Percentiles rank a stretch among this genome's conserved stretches.
Conservation (phyloP, 1,140 invertebrate genomes). For the Leptestheria dahalacensis region DNA sequence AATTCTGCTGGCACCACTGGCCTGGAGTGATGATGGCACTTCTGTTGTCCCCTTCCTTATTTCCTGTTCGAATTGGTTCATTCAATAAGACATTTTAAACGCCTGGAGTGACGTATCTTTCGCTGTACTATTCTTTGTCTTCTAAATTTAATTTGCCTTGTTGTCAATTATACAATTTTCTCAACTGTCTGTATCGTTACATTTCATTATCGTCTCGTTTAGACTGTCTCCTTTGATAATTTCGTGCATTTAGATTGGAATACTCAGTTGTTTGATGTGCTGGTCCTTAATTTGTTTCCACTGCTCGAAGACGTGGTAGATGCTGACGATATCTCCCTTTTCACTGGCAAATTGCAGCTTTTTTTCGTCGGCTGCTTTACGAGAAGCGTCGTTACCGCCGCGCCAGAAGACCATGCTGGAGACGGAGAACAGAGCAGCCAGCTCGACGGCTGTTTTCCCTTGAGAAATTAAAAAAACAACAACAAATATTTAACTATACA, state of each 20-base stretch:
- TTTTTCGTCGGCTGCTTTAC: conserved; percentile 1
- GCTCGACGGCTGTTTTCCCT: neutral
- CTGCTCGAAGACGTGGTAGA: neutral
- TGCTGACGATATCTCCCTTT: neutral
- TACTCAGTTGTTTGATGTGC: neutral
- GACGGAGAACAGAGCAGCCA: conserved; percentile 1
- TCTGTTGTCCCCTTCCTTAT: neutral
- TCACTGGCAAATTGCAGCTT: neutral
- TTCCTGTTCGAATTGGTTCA: no score
- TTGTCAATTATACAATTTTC: no score
- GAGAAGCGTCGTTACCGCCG: neutral
- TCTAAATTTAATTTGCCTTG: no score
- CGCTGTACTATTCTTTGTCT: no score
- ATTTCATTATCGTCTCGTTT: no score
- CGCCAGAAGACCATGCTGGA: conserved; percentile 9
- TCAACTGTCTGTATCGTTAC: no score
- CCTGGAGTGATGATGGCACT: neutral
- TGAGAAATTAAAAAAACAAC: neutral
- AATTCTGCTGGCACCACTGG: conserved; percentile 3
- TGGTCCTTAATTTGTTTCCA: neutral
- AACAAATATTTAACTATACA: neutral
- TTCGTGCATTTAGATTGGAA: neutral
- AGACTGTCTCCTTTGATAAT: no score
- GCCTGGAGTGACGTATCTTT: no score
- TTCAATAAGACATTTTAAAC: no score